Evolutionary conservation across 2,888 invertebrate genomes (phyloP).

Genomic region (Papilio elwesi): DNA sequence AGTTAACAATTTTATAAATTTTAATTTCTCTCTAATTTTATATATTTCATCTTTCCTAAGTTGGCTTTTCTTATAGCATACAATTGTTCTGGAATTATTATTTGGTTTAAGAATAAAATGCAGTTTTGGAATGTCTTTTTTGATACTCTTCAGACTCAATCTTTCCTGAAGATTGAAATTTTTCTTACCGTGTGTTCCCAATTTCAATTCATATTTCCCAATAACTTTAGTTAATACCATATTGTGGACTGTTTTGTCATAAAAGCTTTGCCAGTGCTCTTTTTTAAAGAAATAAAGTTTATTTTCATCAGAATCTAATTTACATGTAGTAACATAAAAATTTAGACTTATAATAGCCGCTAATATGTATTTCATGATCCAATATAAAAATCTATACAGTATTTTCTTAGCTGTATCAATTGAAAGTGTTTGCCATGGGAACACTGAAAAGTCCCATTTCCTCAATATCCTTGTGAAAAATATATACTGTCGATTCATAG

Average conservation of each 20-base stretch:
- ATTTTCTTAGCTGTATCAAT: constrained; percentile 46
- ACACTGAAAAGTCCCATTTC: constrained; percentile 64
- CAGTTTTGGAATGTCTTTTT: constrained; percentile 69
- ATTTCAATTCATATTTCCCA: constrained; percentile 57
- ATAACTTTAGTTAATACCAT: constrained; percentile 65
- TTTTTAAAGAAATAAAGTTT: constrained; percentile 76
- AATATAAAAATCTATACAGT: constrained; percentile 56
- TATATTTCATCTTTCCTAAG: constrained; percentile 58
- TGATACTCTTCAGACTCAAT: constrained; percentile 55
- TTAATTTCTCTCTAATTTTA: constrained; percentile 67
- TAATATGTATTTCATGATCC: constrained; percentile 67
- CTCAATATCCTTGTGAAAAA: constrained; percentile 52
- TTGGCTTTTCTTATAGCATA: constrained; percentile 65
- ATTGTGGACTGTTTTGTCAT: constrained; percentile 66
- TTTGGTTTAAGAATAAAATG: constrained; percentile 70
- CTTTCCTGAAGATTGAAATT: constrained; percentile 54
- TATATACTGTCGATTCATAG: constrained; percentile 73
- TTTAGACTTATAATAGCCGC: constrained; percentile 71
- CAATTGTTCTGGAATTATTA: constrained; percentile 71
- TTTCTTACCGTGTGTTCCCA: constrained; percentile 59
- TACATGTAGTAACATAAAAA: constrained; percentile 76
- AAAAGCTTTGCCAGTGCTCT: constrained; percentile 76
- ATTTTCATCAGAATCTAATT: constrained; percentile 72
- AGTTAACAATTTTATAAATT: constrained; percentile 60
- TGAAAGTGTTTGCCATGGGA: constrained; percentile 59